Conservation (phyloP, 2,113 vertebrate species). For the Pipa parva region DNA sequence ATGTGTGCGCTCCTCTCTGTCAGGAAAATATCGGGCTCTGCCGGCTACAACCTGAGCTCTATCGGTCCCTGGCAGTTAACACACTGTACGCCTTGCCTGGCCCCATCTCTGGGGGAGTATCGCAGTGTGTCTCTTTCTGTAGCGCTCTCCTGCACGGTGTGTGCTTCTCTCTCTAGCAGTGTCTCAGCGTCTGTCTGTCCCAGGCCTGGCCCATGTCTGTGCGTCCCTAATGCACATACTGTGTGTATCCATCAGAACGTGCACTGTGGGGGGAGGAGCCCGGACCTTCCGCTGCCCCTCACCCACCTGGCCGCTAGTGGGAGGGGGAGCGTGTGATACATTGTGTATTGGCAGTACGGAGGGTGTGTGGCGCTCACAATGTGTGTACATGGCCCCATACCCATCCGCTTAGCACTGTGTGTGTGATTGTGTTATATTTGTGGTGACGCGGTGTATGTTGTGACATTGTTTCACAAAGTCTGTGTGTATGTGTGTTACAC, state of each 20-base stretch:
- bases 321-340: neutral
- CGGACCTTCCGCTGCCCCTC: slow-evolving; percentile 38
- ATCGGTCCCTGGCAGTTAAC: neutral
- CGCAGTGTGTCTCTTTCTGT: neutral
- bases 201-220: slow-evolving; percentile 27
- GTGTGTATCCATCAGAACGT: slow-evolving; percentile 35
- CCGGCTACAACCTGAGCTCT: neutral
- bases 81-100: neutral
- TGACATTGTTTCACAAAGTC: too few relatives aligned
- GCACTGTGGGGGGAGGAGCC: slow-evolving; percentile 34
- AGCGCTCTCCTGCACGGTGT: neutral
- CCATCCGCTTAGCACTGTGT: too few relatives aligned
- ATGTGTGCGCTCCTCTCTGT: too few relatives aligned
- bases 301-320: slow-evolving; percentile 31
- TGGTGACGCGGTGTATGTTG: too few relatives aligned
- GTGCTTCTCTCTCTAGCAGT: neutral
- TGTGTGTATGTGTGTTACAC: slow-evolving; percentile 1
- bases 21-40: too few relatives aligned
- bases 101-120: slow-evolving; percentile 19
- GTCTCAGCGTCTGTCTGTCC: neutral
- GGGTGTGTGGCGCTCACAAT: neutral
- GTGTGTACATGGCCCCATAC: neutral
- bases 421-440: too few relatives aligned
- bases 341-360: neutral
- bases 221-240: slow-evolving; percentile 8